Evolutionary conservation across 30 jellyfish, hydroid and myxozoan species (phyloP).

Genomic region (Thelohanellus kitauei): DNA sequence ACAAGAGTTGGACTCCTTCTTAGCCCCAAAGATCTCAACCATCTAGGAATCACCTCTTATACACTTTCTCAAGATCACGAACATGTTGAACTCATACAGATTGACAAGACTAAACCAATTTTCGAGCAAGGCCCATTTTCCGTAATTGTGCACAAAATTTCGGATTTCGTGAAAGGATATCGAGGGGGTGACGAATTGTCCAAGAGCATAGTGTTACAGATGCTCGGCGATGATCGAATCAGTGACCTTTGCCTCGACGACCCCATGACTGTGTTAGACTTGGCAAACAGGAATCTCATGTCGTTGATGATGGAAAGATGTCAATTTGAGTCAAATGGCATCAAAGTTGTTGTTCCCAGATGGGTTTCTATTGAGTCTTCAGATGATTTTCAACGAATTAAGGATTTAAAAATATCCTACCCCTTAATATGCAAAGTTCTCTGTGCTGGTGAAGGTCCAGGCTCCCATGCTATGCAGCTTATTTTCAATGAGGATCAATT

Average conservation of each 20-base stretch:
- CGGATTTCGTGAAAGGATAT: constrained; percentile 28
- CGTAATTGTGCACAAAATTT: constrained; percentile 33
- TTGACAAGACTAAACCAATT: constrained; percentile 17
- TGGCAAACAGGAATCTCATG: neutral
- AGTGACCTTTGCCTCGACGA: neutral
- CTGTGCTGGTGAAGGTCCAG: neutral
- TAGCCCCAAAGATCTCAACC: too few species aligned
- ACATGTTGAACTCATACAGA: constrained; percentile 20
- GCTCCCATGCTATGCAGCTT: neutral
- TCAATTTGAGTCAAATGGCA: too few species aligned
- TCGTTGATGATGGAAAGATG: neutral
- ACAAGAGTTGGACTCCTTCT: too few species aligned
- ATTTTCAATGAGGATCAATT: neutral
- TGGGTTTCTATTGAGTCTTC: neutral
- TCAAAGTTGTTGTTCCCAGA: neutral
- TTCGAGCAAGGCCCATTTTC: constrained; percentile 62
- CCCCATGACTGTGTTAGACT: neutral
- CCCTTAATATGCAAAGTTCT: neutral
- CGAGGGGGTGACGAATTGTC: neutral
- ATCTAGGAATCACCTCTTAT: too few species aligned
- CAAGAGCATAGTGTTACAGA: too few species aligned
- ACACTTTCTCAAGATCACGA: too few species aligned
- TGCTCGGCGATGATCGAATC: too few species aligned
- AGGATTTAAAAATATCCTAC: neutral
- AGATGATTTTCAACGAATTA: neutral